Evolutionary conservation across 2,888 invertebrate species (phyloP), one percentile per base, ranked within the genome.

Genomic region (Oxyscelio sp.): DNA sequence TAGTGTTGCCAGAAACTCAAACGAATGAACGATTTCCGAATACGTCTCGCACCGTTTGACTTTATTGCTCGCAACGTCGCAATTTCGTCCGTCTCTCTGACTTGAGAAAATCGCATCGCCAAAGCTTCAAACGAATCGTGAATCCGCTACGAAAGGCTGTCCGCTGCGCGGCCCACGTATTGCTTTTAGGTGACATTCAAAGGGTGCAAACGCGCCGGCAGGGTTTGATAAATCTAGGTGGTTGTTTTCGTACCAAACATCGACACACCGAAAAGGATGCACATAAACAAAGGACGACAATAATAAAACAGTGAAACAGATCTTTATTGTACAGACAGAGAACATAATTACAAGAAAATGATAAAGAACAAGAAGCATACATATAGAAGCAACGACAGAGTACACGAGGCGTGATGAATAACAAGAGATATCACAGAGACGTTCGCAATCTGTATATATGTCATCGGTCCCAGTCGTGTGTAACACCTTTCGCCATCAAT

Each of bases 101-200:
- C n/a, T n/a, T n/a, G n/a, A n/a, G n/a, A n/a, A 27, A 34, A 9
- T 34, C 34, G 34, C 34, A 34, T 13, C 8, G 2, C n/a, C 4
- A 13, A 40, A 40, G 2, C 8, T n/a, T 13, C n/a, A 40, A n/a
- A 40, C 13, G n/a, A n/a, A 3, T 40, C 40, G 13, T 6, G 3
- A 5, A 3, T 1, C 2, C 2, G 3, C 2, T n/a, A n/a, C 2
- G 3, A 40, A 40, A 40, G 2, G 40, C 8, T 40, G 43, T 15
- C 15, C 40, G 40, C 8, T 4, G 48, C 19, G 13, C 48, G 48
- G 21, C 48, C 19, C 9, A 48, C 48, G 52, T 8, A 6, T 15
- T 1, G 40, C 45, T 75, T 75, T 75, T 75, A 75, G 75, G 75
- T 75, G 75, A 75, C 75, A 75, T 75, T 75, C 45, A 65, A 75